Conservation (phyloP, 2,888 invertebrate species). For the Schizotus pectinicornis region DNA sequence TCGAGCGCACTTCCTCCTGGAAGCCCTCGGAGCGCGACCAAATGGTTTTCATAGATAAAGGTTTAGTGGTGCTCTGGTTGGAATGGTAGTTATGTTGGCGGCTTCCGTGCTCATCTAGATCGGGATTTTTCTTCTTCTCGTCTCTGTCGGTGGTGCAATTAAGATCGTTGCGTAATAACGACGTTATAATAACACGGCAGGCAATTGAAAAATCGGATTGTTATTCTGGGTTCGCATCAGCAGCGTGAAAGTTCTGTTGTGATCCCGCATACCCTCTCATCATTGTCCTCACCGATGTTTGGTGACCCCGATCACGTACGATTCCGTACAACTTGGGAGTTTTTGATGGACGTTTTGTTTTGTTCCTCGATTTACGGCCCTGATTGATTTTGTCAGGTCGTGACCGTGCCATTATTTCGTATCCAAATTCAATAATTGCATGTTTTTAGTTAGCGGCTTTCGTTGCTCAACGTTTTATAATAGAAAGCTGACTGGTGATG, state of each 20-base stretch:
- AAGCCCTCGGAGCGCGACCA: no score
- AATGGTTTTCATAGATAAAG: no score
- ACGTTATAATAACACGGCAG: conserved; percentile 5
- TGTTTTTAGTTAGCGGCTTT: no score
- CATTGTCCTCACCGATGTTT: not conserved
- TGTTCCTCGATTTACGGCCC: not conserved
- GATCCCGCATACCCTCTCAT: no score
- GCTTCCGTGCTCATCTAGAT: conserved; percentile 1
- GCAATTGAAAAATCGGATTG: not conserved
- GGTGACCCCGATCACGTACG: conserved; percentile 3
- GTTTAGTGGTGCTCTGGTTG: not conserved
- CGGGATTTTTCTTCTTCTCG: not conserved
- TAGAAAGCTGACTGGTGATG: no score
- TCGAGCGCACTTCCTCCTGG: no score
- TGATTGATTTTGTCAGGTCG: conserved; percentile 2
- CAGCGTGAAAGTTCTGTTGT: no score
- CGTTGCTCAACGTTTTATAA: no score
- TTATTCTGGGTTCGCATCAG: no score
- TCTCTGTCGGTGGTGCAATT: not conserved
- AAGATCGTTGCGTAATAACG: conserved; percentile 6
- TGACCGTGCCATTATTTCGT: not conserved
- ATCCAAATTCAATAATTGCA: no score
- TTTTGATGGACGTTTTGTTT: not conserved
- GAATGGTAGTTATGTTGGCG: not conserved
- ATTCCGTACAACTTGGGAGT: no score